Base-by-base conservation (phyloP, 2,113 vertebrate species). In the Ictalurus furcatus region DNA sequence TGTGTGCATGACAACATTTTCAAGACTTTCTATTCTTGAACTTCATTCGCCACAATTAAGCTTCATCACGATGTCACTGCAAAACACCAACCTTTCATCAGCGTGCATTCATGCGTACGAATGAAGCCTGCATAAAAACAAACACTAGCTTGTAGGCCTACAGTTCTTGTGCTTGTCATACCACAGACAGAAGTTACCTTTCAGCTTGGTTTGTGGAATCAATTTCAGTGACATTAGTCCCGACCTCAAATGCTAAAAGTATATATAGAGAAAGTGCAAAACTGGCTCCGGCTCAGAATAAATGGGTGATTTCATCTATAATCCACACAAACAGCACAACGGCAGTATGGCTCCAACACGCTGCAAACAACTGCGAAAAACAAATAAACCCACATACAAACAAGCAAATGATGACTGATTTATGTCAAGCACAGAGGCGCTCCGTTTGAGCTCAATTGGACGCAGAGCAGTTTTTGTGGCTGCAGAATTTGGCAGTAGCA, bases 301-400 rank as follows among this genome's bases (percentile, higher is more conserved):
- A 86, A 67, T 59, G 59, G 17, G 28, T 61, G 40, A 34, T 63
- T 90, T 88, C 92, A 92, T 85, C 56, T n/a, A 89, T 93, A 93
- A 94, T 92, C 92, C 83, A 92, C 93, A 93, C 92, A 91, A 91
- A 93, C 90, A 92, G 92, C 92, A 92, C 91, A 93, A 93, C 40
- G 86, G 87, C 87, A 84, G 91, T 76, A 90, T 90, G 93, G 92
- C 90, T 88, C 91, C 88, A 40, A 81, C 61, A 44, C 30, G 8
- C 79, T 58, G 74, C 63, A 79, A 88, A 85, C 58, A 90, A 78
- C 74, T 40, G 48, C 69, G 1, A 61, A 88, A 84, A 84, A 86
- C 84, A 90, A 90, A 86, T 63, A 88, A 86, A 58, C 34, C 87
- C n/a, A 34, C 67, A 59, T 12, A 30, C 81, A 85, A 87, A 88